Evolutionary conservation across 2,113 vertebrate genomes (phyloP), one percentile per base, ranked within the genome.

Genomic region (human): DNA sequence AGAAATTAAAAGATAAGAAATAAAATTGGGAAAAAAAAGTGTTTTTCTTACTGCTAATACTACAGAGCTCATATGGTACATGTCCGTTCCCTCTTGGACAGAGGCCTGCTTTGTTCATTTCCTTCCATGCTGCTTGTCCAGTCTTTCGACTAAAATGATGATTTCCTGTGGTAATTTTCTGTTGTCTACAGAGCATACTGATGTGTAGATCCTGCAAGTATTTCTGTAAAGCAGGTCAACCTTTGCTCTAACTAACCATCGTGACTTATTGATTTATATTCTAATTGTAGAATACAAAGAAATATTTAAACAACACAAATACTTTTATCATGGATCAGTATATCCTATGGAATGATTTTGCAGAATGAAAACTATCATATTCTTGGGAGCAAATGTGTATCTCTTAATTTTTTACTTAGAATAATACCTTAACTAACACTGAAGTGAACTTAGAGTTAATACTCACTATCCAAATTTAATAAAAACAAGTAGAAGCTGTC

Each of bases 51-150:
- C 0, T 75, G 17, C 55, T n/a, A 2, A 25, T 43, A 10, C 6
- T 14, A 35, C 48, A 25, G 3, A 38, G 27, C 18, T 18, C 27
- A 14, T 6, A 25, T 5, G 52, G 72, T 20, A 32, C 9, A 1
- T 38, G 5, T 12, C 0, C 0, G 0, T 25, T 45, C 14, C 20
- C 20, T 13, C 1, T 52, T 27, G 3, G 22, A 9, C 48, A 10
- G 3, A 30, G 43, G 7, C 40, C 80, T 90, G 52, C 20, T 30
- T 30, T 5, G 4, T 10, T 11, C 0, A 5, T 13, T 50, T 25
- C 4, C 32, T 50, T 48, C n/a, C 3, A 1, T 1, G 2, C n/a
- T 59, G 45, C 17, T 0, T 8, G 23, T 20, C 30, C 27, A 22
- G 45, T 25, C 1, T 12, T 40, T 22, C 25, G 48, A n/a, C 76